Evolutionary conservation across 2,113 vertebrate genomes (phyloP).

Genomic region (Lamprotornis superbus): DNA sequence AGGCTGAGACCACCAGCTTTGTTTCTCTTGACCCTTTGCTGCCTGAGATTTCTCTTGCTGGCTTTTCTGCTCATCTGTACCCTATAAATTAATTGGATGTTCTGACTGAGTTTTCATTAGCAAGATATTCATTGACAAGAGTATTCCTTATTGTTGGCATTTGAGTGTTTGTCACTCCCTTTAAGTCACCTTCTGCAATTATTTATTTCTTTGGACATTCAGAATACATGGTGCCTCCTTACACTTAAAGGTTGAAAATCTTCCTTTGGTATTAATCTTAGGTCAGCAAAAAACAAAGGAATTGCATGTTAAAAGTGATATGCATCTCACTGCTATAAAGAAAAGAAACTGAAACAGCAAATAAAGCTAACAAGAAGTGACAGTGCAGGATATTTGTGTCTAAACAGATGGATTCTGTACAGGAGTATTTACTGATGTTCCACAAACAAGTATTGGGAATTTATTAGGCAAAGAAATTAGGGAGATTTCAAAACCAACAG

Average conservation of each 20-base stretch:
- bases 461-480: neutral
- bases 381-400: neutral
- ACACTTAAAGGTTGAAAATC: neutral
- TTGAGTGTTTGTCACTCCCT: neutral
- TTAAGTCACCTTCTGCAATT: neutral
- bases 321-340: neutral
- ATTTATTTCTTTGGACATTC: neutral
- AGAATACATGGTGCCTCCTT: neutral
- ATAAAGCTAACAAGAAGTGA: neutral
- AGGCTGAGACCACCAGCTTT: neutral
- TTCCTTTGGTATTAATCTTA: neutral
- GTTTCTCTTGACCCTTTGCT: neutral
- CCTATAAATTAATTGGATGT: neutral
- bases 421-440: neutral
- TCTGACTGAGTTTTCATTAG: neutral
- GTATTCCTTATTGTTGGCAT: neutral
- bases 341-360: neutral
- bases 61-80: neutral
- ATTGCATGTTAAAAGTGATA: neutral
- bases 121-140: neutral
- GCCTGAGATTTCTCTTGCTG: neutral
- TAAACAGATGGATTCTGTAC: neutral
- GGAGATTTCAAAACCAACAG: neutral
- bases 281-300: neutral
- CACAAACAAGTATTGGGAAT: neutral